Evolutionary conservation across 1,140 invertebrate genomes (phyloP), one percentile per base, ranked within the genome.

Genomic region (Globodera rostochiensis): DNA sequence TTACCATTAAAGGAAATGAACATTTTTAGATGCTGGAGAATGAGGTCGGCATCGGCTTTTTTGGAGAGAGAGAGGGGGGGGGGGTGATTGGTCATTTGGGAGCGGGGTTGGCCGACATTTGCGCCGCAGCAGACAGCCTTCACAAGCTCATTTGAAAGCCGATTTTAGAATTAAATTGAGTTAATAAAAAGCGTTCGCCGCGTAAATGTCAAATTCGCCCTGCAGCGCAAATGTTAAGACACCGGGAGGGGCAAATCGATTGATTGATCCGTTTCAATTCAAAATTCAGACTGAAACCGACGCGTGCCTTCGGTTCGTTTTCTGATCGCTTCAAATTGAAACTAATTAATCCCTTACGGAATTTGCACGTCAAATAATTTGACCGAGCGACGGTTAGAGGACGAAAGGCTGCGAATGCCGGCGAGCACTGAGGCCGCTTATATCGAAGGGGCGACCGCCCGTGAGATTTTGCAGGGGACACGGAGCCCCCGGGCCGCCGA

Each of bases 401-500:
- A 83, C 21, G 80, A 85, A 70, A 73, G 77, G 46, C 50, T 77
- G 45, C 84, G 81, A n/a, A 81, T 84, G 67, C 77, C 83, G 25
- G 81, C 82, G 7, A 89, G 84, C 53, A 89, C 88, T 47, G 89
- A 89, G 81, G 79, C 82, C 45, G 87, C 89, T 25, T 89, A 89
- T 77, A 90, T 90, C 57, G 84, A 90, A 83, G 88, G 88, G 70
- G 88, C 84, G 21, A 89, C 88, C 47, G 88, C 88, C 74, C 88
- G 88, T 89, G 71, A 84, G 60, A 69, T 47, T 9, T 15, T 25
- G 13, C 45, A 19, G 66, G 70, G 49, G 21, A 15, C 19, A 78
- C 4, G 11, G 15, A 49, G 80, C 77, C 73, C 19, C 25, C 6
- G 46, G 45, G 57, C 47, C 47, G 50, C 46, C 50, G 13, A 6